Conservation (phyloP, 2,888 invertebrate species). For the Mesorhabditis belari region DNA sequence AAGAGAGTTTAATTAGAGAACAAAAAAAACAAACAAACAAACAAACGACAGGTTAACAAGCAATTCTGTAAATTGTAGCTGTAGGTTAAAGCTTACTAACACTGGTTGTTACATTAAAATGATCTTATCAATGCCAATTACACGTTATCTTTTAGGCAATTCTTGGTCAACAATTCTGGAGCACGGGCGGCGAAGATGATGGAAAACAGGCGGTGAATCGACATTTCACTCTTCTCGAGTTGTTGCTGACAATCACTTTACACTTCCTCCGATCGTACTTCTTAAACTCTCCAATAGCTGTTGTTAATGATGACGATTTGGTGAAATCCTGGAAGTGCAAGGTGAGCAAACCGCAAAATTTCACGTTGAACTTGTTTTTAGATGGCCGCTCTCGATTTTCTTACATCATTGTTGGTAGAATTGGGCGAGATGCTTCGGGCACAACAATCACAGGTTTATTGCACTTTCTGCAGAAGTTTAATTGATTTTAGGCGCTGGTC, state of each 20-base stretch:
- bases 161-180: constrained; percentile 62
- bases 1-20: neutral
- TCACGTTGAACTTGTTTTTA: constrained; percentile 2
- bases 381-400: constrained; percentile 48
- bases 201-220: constrained; percentile 64
- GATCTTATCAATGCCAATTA: neutral
- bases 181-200: constrained; percentile 55
- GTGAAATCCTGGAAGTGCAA: constrained; percentile 49
- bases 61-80: too few relatives aligned
- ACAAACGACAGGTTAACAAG: too few relatives aligned
- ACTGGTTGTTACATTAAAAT: too few relatives aligned
- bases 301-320: constrained; percentile 43
- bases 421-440: constrained; percentile 40
- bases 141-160: constrained; percentile 62
- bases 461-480: neutral
- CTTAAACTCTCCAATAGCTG: constrained; percentile 64
- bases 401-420: constrained; percentile 42
- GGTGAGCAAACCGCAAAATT: neutral
- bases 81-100: too few relatives aligned
- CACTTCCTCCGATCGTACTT: constrained; percentile 76
- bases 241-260: constrained; percentile 62
- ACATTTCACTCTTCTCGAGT: constrained; percentile 70
- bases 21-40: too few relatives aligned
- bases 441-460: constrained; percentile 22
- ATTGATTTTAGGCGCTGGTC: constrained; percentile 61